phyloP scores from a whole-genome alignment of 2,797 vertebrate genomes.

The Xiphorhynchus erythropygius region DNA sequence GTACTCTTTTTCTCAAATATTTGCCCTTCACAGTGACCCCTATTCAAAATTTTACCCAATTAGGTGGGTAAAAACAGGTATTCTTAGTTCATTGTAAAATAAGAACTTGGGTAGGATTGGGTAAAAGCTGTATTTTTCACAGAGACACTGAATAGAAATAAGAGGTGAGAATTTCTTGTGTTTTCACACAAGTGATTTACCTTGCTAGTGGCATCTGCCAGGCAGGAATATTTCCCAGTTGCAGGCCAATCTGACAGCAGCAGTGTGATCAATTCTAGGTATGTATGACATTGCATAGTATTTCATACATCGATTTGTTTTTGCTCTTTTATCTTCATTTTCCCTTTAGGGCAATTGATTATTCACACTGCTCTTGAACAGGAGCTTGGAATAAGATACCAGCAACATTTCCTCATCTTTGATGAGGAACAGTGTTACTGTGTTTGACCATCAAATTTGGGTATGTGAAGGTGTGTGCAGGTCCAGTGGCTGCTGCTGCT shows the following conservation, averaged over 20 bases:
- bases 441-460: neutral
- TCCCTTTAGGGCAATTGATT: constrained; percentile 53
- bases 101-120: neutral
- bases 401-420: neutral
- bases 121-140: neutral
- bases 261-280: constrained; percentile 42
- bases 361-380: constrained; percentile 33
- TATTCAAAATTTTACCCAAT: constrained; percentile 1
- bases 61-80: neutral
- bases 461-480: neutral
- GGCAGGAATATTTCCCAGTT: constrained; percentile 35
- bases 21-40: neutral
- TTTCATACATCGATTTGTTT: constrained; percentile 62
- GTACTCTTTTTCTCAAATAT: neutral
- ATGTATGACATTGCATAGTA: neutral
- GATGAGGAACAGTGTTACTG: neutral
- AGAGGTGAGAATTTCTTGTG: neutral
- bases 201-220: constrained; percentile 37
- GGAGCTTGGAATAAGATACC: constrained; percentile 28
- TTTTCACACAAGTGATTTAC: constrained; percentile 20
- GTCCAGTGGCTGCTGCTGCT: neutral
- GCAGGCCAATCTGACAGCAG: neutral
- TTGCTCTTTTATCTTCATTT: constrained; percentile 32
- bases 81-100: neutral
- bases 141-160: neutral